phyloP scores from a whole-genome alignment of 2,797 vertebrate genomes.

The Tokudaia muenninki region DNA sequence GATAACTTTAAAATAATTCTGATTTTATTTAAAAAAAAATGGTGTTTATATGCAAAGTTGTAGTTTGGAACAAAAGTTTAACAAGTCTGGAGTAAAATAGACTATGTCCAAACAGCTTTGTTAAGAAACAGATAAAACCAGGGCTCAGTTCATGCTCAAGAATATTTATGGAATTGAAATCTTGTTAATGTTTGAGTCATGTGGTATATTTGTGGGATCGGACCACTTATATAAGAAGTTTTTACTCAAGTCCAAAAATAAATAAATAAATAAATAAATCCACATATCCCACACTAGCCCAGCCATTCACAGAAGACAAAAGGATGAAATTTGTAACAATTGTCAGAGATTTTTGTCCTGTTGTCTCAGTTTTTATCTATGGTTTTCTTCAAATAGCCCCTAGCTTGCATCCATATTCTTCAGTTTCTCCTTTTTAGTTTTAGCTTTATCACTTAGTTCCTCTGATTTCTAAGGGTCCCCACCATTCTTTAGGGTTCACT shows the following conservation, averaged over 20 bases:
- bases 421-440: background rate
- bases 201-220: background rate
- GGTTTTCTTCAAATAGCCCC: background rate
- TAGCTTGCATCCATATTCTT: background rate
- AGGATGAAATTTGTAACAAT: background rate
- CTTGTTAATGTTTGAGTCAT: background rate
- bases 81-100: background rate
- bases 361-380: background rate
- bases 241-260: background rate
- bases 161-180: background rate
- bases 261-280: background rate
- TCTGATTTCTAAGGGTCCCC: background rate
- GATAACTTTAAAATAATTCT: slow-evolving; percentile 12
- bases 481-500: background rate
- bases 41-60: background rate
- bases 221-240: background rate
- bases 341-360: background rate
- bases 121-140: background rate
- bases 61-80: background rate
- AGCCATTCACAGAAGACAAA: background rate
- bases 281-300: background rate
- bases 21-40: background rate
- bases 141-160: background rate
- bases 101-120: background rate
- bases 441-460: background rate